Conservation (phyloP, 2,113 vertebrate species). For the Psittacus erithacus region DNA sequence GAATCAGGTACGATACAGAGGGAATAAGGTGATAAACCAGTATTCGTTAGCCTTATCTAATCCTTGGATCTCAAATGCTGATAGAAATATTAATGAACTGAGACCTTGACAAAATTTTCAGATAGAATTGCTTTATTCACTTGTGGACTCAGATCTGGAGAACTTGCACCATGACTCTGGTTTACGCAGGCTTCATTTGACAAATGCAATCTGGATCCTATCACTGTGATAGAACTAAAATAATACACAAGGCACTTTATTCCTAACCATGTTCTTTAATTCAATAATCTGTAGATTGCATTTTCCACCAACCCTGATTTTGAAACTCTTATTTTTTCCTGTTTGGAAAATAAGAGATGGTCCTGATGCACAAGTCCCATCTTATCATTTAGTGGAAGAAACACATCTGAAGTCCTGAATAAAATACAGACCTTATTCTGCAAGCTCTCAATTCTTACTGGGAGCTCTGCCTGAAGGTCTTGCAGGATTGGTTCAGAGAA, state of each 20-base stretch:
- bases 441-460: background rate
- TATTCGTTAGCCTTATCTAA: background rate
- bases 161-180: background rate
- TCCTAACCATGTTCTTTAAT: background rate
- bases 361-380: background rate
- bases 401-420: slow-evolving; percentile 14
- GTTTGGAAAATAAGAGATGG: background rate
- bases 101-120: background rate
- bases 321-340: background rate
- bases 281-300: background rate
- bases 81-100: slow-evolving; percentile 30
- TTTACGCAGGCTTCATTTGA: slow-evolving; percentile 10
- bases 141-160: background rate
- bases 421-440: background rate
- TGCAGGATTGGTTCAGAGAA: slow-evolving; percentile 1
- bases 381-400: slow-evolving; percentile 4
- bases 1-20: background rate
- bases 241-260: background rate
- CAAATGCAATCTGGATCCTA: background rate
- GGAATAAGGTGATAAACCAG: background rate
- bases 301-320: background rate
- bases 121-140: background rate
- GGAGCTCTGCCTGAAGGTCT: background rate
- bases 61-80: background rate
- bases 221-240: background rate